Evolutionary conservation across 2,888 invertebrate genomes (phyloP).

Genomic region (Drosophila anceps): DNA sequence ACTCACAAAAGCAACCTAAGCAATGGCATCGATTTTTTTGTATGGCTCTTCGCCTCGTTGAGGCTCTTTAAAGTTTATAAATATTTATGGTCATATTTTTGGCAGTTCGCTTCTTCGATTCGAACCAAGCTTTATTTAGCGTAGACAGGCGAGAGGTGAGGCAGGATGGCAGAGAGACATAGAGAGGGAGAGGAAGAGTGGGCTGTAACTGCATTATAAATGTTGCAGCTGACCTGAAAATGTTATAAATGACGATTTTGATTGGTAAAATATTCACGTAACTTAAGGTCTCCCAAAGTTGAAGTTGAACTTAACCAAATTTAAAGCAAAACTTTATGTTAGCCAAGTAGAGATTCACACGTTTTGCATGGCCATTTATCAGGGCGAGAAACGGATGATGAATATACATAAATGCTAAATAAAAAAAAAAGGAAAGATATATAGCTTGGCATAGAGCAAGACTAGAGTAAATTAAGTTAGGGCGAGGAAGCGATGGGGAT

Average conservation of each 20-base stretch:
- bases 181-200: neutral
- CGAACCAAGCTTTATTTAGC: neutral
- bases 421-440: neutral
- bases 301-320: neutral
- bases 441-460: neutral
- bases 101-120: constrained; percentile 13
- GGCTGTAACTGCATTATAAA: constrained; percentile 28
- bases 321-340: constrained; percentile 1
- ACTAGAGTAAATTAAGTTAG: neutral
- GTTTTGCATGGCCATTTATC: neutral
- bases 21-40: constrained; percentile 65
- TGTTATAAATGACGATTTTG: constrained; percentile 8
- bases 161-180: too few relatives aligned
- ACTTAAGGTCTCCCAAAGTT: neutral
- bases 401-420: neutral
- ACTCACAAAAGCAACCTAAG: constrained; percentile 27
- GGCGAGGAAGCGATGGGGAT: neutral
- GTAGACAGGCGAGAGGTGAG: neutral
- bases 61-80: constrained; percentile 61
- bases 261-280: constrained; percentile 12
- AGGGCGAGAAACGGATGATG: neutral
- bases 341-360: neutral
- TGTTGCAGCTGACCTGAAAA: constrained; percentile 26
- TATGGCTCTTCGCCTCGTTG: constrained; percentile 37
- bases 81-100: constrained; percentile 59